Evolutionary conservation across 2,797 vertebrate species (phyloP).

Genomic region (Centropyge bicolor): DNA sequence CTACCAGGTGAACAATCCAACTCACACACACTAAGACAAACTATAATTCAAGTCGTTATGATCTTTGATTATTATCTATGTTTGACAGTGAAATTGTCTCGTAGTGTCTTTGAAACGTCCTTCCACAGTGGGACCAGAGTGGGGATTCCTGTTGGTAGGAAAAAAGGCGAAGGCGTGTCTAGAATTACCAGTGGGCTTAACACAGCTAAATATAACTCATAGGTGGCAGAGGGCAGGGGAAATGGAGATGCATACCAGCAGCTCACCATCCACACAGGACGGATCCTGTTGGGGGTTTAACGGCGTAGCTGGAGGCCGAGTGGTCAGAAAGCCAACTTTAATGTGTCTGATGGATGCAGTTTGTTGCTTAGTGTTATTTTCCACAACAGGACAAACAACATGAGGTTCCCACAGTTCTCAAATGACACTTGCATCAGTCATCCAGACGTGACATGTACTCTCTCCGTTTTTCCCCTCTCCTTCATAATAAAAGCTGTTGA

Average conservation of each 20-base stretch:
- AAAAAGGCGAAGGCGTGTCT: slow-evolving; percentile 49
- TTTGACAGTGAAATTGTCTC: not conserved
- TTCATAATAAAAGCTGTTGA: not conserved
- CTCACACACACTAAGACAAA: too few species aligned
- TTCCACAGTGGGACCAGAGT: slow-evolving; percentile 28
- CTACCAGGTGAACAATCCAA: too few species aligned
- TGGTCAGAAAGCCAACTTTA: not conserved
- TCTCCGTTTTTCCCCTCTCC: too few species aligned
- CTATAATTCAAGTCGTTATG: too few species aligned
- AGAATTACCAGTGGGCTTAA: slow-evolving; percentile 73
- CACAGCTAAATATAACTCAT: slow-evolving; percentile 75
- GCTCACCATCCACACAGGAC: slow-evolving; percentile 36
- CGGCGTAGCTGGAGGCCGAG: slow-evolving; percentile 5
- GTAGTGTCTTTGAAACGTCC: slow-evolving; percentile 52
- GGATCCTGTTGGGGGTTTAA: slow-evolving; percentile 33
- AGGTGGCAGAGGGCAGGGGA: slow-evolving; percentile 54
- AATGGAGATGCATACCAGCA: slow-evolving; percentile 70
- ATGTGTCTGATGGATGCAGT: not conserved
- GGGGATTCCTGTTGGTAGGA: slow-evolving; percentile 26
- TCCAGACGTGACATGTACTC: too few species aligned
- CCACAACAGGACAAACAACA: not conserved
- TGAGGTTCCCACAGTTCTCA: not conserved
- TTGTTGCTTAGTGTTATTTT: not conserved
- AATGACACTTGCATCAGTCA: not conserved
- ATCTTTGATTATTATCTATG: too few species aligned